phyloP scores from a whole-genome alignment of 2,888 invertebrate species.

The Biston betularia region DNA sequence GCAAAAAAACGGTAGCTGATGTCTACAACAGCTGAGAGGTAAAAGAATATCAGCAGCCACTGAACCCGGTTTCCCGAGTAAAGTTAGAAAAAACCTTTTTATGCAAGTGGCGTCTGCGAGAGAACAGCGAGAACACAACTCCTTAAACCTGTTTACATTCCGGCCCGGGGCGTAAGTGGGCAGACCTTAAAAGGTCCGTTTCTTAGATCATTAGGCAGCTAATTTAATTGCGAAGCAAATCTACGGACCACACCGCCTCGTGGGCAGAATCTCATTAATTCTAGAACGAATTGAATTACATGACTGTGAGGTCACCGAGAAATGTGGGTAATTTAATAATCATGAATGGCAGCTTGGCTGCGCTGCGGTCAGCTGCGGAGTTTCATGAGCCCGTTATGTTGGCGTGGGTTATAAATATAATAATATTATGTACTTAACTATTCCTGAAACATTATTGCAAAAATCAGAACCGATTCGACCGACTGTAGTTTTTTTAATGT shows the following conservation, averaged over 20 bases:
- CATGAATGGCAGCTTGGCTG: constrained; percentile 24
- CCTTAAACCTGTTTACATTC: constrained; percentile 35
- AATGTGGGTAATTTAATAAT: constrained; percentile 41
- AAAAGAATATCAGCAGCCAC: constrained; percentile 2
- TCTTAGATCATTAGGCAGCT: constrained; percentile 68
- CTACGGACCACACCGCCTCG: constrained; percentile 51
- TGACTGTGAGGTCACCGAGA: constrained; percentile 52
- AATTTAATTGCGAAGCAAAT: constrained; percentile 68
- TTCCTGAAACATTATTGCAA: neutral
- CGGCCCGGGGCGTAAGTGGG: constrained; percentile 28
- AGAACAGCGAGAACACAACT: constrained; percentile 34
- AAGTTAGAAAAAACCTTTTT: constrained; percentile 24
- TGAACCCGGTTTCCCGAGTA: neutral
- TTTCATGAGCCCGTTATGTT: neutral
- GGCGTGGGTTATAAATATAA: neutral
- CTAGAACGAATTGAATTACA: constrained; percentile 69
- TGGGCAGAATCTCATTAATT: constrained; percentile 71
- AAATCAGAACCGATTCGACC: neutral
- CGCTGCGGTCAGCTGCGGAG: constrained; percentile 1
- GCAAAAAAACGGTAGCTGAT: neutral
- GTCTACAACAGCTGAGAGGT: neutral
- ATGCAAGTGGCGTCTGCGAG: constrained; percentile 16
- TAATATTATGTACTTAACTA: neutral
- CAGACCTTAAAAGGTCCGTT: constrained; percentile 51
- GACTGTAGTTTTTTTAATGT: no score